Base-by-base conservation (phyloP, 1,140 invertebrate species). In the Charaxes varanes region DNA sequence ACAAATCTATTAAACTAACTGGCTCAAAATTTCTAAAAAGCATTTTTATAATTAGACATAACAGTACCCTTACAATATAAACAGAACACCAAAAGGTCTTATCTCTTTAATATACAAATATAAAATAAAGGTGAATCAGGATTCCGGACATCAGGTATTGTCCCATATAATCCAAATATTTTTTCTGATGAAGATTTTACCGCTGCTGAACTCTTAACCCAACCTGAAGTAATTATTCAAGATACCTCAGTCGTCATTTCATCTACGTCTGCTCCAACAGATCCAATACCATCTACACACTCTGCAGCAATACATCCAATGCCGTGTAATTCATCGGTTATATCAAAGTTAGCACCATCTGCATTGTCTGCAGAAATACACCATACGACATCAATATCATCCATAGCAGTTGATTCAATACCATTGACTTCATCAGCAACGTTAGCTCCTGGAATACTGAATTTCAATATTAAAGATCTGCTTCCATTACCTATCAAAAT, bases 61-160 rank as follows among this genome's bases (percentile, higher is more conserved):
- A n/a, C n/a, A n/a, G n/a, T n/a, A n/a, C n/a, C n/a, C n/a, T n/a
- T n/a, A n/a, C n/a, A n/a, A n/a, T n/a, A n/a, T n/a, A n/a, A n/a
- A n/a, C n/a, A n/a, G n/a, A n/a, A n/a, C n/a, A n/a, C n/a, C n/a
- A n/a, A n/a, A n/a, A n/a, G n/a, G n/a, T n/a, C n/a, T n/a, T n/a
- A n/a, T n/a, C n/a, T n/a, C n/a, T n/a, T n/a, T n/a, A n/a, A n/a
- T n/a, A n/a, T n/a, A n/a, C n/a, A n/a, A n/a, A n/a, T n/a, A n/a
- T n/a, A n/a, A n/a, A 43, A 54, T 23, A 71, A 59, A 50, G 49
- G 32, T 34, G 41, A 46, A 41, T 33, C 46, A 13, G 49, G 53
- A 30, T 57, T 61, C 38, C 24, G 37, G 17, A 21, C 31, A 8
- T 19, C 57, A 33, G 49, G 49, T 11, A 61, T 61, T 36, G 28